These are phyloP conservation scores for Chlorodrepanis virens DNA, from an alignment of 2,113 vertebrate species.

Conservation along the genomic window DNA sequence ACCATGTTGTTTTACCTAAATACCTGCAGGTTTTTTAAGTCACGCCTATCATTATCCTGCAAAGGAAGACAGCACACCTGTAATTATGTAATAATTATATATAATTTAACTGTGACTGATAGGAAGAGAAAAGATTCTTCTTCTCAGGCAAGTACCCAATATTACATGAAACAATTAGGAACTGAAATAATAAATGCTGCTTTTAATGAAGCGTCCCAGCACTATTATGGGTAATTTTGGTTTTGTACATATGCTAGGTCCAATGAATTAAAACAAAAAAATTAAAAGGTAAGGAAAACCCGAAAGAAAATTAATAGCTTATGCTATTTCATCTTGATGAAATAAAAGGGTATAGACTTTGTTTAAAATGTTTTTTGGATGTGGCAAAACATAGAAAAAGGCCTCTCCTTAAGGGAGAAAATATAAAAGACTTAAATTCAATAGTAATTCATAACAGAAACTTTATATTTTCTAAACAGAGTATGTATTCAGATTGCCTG, in stretches of 20 bases:
- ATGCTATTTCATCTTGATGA: slow-evolving; percentile 15
- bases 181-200: slow-evolving; percentile 61
- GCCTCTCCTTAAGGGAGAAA: neutral
- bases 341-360: slow-evolving; percentile 40
- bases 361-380: neutral
- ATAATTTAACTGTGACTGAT: slow-evolving; percentile 12
- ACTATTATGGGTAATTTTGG: slow-evolving; percentile 59
- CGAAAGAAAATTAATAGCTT: slow-evolving; percentile 50
- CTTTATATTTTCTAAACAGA: slow-evolving; percentile 24
- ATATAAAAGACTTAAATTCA: neutral
- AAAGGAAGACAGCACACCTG: neutral
- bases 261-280: slow-evolving; percentile 8
- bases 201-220: slow-evolving; percentile 38
- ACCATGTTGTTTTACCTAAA: slow-evolving; percentile 19
- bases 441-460: slow-evolving; percentile 11
- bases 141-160: neutral
- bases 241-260: slow-evolving; percentile 24
- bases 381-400: neutral
- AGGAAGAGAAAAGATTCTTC: neutral
- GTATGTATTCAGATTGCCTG: neutral
- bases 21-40: slow-evolving; percentile 3
- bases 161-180: slow-evolving; percentile 18
- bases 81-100: slow-evolving; percentile 56
- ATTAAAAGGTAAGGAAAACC: slow-evolving; percentile 3
- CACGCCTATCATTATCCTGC: slow-evolving; percentile 1